Evolutionary conservation across 2,113 vertebrate species (phyloP).

Genomic region (Sisor rabdophorus): DNA sequence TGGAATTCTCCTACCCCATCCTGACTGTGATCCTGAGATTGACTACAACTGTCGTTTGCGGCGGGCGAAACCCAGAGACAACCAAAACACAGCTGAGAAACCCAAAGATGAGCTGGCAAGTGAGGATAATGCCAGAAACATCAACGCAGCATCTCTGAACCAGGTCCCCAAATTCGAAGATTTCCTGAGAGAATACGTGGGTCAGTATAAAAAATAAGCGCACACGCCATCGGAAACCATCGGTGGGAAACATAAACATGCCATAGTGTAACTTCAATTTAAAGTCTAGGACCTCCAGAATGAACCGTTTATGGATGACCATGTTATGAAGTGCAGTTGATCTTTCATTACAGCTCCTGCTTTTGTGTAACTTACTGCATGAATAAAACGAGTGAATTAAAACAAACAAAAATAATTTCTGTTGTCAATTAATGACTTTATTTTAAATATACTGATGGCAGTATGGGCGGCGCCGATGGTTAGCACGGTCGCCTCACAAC

Average conservation of each 20-base stretch:
- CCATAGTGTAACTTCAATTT: slow-evolving; percentile 37
- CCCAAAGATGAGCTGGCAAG: slow-evolving; percentile 47
- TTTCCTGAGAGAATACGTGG: slow-evolving; percentile 61
- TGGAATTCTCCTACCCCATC: slow-evolving; percentile 65
- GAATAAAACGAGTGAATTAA: slow-evolving; percentile 7
- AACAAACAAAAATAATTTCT: slow-evolving; percentile 50
- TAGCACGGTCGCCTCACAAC: no score
- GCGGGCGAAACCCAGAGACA: slow-evolving; percentile 38
- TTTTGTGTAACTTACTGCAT: slow-evolving; percentile 14
- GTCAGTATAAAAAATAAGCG: slow-evolving; percentile 57
- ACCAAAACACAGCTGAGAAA: slow-evolving; percentile 11
- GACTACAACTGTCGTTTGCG: slow-evolving; percentile 74
- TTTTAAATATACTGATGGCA: slow-evolving; percentile 41
- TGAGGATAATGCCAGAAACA: slow-evolving; percentile 37
- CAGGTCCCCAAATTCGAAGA: slow-evolving; percentile 58
- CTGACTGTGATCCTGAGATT: slow-evolving; percentile 71
- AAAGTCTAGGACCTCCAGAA: neutral
- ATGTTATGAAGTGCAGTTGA: neutral
- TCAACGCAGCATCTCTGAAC: slow-evolving; percentile 35
- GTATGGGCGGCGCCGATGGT: no score
- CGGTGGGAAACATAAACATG: slow-evolving; percentile 23
- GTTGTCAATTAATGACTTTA: slow-evolving; percentile 46
- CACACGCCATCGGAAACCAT: neutral
- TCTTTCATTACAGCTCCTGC: neutral
- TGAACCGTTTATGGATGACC: neutral